phyloP scores from a whole-genome alignment of 23 tunicate species.

The Halocynthia aurantium region DNA sequence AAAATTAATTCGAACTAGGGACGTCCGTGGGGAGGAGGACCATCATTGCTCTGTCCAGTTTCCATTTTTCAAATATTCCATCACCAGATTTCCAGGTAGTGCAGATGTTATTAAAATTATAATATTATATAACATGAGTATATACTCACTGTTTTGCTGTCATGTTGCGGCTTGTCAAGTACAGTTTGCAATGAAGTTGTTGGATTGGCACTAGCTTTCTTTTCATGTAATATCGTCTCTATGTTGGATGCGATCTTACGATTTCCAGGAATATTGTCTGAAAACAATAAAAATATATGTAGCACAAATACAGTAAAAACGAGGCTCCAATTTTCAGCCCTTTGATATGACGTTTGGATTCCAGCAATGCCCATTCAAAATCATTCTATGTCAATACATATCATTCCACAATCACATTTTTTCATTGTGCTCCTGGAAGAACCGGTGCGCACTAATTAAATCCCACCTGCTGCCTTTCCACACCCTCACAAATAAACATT shows the following conservation, averaged over 20 bases:
- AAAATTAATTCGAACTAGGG: background rate
- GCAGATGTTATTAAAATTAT: background rate
- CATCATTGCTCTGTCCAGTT: too few relatives aligned
- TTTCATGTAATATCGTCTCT: background rate
- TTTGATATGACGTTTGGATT: too few relatives aligned
- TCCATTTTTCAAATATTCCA: background rate
- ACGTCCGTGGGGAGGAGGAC: too few relatives aligned
- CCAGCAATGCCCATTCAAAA: too few relatives aligned
- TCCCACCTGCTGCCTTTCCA: too few relatives aligned
- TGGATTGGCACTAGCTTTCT: background rate
- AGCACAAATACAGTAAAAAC: too few relatives aligned
- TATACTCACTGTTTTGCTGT: background rate
- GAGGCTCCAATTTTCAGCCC: too few relatives aligned
- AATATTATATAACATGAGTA: background rate
- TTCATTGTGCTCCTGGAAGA: too few relatives aligned
- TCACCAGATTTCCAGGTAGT: background rate
- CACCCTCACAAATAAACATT: too few relatives aligned
- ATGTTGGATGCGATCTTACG: background rate
- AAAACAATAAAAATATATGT: background rate
- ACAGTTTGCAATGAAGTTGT: background rate
- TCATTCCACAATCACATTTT: too few relatives aligned
- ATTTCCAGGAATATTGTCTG: background rate
- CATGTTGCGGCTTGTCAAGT: background rate
- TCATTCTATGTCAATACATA: too few relatives aligned
- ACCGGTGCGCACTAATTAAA: too few relatives aligned